Conservation (phyloP, 2,888 invertebrate genomes). For the Omphaloscelis lunosa region DNA sequence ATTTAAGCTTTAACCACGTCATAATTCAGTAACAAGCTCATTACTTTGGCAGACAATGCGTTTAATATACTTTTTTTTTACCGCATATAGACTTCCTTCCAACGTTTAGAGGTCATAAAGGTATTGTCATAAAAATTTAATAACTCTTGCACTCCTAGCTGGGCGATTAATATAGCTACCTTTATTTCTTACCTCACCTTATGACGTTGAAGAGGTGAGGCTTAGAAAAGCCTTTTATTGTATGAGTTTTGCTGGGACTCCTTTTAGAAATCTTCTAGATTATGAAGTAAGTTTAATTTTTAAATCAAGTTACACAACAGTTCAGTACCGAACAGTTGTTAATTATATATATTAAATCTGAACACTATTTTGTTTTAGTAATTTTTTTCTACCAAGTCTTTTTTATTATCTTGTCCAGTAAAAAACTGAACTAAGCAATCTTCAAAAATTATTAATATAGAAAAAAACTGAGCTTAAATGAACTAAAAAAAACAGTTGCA, state of each 20-base stretch:
- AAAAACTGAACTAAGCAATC: too few species aligned
- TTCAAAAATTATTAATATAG: not conserved
- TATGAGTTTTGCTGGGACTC: not conserved
- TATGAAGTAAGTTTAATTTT: too few species aligned
- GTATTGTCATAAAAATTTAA: constrained; percentile 49
- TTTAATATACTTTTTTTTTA: constrained; percentile 38
- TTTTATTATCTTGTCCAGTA: too few species aligned
- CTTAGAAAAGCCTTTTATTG: not conserved
- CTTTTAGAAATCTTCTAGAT: not conserved
- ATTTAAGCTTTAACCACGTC: constrained; percentile 9
- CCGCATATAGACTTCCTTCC: constrained; percentile 29
- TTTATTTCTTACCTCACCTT: constrained; percentile 5
- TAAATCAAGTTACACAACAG: too few species aligned
- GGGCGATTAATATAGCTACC: constrained; percentile 13
- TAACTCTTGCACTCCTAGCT: constrained; percentile 15
- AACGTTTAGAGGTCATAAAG: constrained; percentile 53
- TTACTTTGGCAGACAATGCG: constrained; percentile 43
- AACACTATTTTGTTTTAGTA: not conserved
- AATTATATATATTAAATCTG: not conserved
- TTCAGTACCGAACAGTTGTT: not conserved
- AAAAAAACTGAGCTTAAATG: not conserved
- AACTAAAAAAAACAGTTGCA: too few species aligned
- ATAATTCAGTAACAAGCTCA: constrained; percentile 22
- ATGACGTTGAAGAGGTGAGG: not conserved
- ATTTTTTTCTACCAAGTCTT: not conserved